Percentiles rank a stretch among this genome's conserved stretches.
Conservation (phyloP, 2,888 invertebrate genomes). For the Nomada ruficornis region DNA sequence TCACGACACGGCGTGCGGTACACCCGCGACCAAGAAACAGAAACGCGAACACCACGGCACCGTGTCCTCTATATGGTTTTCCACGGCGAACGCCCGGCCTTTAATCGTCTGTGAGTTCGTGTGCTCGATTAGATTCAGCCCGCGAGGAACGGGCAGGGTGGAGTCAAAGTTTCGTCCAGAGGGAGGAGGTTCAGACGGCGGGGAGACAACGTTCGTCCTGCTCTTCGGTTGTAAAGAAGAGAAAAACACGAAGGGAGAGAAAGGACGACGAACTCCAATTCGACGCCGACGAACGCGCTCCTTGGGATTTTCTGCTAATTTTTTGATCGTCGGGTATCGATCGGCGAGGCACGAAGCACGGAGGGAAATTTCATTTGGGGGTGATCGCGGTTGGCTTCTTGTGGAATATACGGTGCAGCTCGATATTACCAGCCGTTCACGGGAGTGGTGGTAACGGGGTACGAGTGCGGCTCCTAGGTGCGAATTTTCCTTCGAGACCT, state of each 20-base stretch:
- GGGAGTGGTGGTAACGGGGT: conserved; percentile 55
- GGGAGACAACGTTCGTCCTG: conserved; percentile 47
- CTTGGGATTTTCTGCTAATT: conserved; percentile 17
- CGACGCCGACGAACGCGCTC: conserved; percentile 12
- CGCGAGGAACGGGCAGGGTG: background rate
- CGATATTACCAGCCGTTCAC: conserved; percentile 48
- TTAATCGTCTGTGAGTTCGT: conserved; percentile 75
- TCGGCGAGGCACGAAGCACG: conserved; percentile 58
- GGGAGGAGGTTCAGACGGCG: conserved; percentile 20
- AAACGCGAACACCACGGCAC: conserved; percentile 13
- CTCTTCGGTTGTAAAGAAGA: conserved; percentile 15
- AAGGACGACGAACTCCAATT: conserved; percentile 48
- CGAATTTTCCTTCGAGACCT: conserved; percentile 38
- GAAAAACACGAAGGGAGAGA: conserved; percentile 29
- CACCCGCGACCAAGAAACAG: conserved; percentile 38
- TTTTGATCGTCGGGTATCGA: conserved; percentile 22
- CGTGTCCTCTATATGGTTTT: conserved; percentile 28
- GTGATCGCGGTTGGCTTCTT: conserved; percentile 64
- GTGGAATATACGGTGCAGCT: conserved; percentile 66
- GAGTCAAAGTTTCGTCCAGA: background rate
- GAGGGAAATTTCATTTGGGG: conserved; percentile 23
- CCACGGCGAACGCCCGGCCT: conserved; percentile 38
- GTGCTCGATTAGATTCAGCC: conserved; percentile 67
- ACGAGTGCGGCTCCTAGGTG: conserved; percentile 39
- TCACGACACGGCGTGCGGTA: conserved; percentile 76